These are phyloP conservation scores for Dolichoris vasculosae DNA, from an alignment of 1,140 invertebrate species.

Conservation along the genomic window DNA sequence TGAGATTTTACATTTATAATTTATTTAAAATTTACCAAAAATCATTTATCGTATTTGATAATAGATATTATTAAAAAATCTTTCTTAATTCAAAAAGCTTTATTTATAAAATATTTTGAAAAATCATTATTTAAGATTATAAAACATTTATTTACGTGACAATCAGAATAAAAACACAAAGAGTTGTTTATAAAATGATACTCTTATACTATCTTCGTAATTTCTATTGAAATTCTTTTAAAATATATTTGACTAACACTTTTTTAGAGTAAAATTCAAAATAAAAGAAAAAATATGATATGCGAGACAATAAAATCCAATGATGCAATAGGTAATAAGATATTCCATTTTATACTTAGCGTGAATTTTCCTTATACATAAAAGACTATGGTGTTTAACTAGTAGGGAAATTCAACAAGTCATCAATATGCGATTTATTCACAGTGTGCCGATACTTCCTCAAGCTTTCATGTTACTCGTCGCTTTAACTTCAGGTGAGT, in stretches of 20 bases:
- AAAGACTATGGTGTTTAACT: background rate
- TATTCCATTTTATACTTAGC: background rate
- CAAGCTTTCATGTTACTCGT: slow-evolving; percentile 8
- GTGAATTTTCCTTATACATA: background rate
- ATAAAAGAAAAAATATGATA: background rate
- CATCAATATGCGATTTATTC: slow-evolving; percentile 37
- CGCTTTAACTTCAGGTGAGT: slow-evolving; percentile 40
- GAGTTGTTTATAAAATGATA: background rate
- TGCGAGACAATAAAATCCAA: slow-evolving; percentile 10
- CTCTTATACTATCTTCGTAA: background rate
- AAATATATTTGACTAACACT: background rate
- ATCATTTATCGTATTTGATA: too few species aligned
- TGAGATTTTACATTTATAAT: too few species aligned
- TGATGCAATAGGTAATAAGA: background rate
- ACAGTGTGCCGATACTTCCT: background rate
- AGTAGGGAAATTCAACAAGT: background rate
- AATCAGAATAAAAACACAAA: too few species aligned
- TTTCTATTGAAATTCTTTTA: background rate
- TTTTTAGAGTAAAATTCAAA: background rate
- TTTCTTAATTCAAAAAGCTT: too few species aligned
- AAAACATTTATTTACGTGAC: too few species aligned
- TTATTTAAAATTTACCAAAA: too few species aligned
- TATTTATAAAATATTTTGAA: too few species aligned
- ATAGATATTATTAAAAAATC: too few species aligned
- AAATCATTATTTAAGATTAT: too few species aligned